Evolutionary conservation across 2,888 invertebrate genomes (phyloP), one percentile per base, ranked within the genome.

Genomic region (Nomada ruficornis): DNA sequence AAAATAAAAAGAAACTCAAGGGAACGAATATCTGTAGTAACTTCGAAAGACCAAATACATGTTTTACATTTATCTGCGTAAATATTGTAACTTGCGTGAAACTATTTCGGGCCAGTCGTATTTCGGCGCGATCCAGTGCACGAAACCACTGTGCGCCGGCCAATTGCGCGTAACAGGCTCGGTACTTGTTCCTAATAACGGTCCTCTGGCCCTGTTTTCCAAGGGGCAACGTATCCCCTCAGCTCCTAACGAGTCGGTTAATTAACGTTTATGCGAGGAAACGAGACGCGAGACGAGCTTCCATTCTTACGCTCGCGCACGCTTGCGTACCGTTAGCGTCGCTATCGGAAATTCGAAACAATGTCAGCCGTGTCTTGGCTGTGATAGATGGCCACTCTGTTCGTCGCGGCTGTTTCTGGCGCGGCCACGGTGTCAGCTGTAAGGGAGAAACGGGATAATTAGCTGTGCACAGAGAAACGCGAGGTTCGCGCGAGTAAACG

Each of bases 221-320:
- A 47, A 55, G 62, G 54, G 10, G 10, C 50, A 57, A 70, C 77
- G 50, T 75, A 77, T 78, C 63, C 54, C 65, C 63, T 57, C 68
- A 36, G 67, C 44, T 15, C 47, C 47, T 47, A 85, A 87, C 83
- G 80, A 85, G 78, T 76, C 76, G 63, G 82, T 82, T 88, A 85
- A 88, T 88, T 85, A 89, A 67, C 80, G 85, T 82, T 85, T 85
- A 64, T 73, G 71, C 60, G 79, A 75, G 64, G 42, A 72, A 83
- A 77, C 81, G 77, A 81, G 77, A 84, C 59, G 71, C 81, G 77
- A 79, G 75, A 82, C 59, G 71, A 29, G 60, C 68, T 63, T 63
- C 77, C 77, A 72, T 78, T 86, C 78, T 83, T 79, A 74, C 69
- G 70, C 57, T 60, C 59, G 62, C 52, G 70, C 57, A 57, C 62